Conservation (phyloP, 2,888 invertebrate species). For the Agrilus biguttatus region DNA sequence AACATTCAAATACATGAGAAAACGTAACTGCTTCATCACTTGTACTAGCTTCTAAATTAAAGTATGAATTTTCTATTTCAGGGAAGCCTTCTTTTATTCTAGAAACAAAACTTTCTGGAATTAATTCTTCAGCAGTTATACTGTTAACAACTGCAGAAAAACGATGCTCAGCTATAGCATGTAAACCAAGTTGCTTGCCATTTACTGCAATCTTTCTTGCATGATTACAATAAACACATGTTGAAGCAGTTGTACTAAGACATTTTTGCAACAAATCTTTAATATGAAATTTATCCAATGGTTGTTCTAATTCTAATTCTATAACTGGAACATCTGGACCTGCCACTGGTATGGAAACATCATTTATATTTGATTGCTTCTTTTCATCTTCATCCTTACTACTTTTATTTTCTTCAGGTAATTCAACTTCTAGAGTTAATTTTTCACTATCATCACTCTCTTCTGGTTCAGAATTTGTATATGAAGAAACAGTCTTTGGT, state of each 20-base stretch:
- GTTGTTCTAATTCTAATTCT: constrained; percentile 58
- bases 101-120: constrained; percentile 54
- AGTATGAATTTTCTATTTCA: constrained; percentile 47
- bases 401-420: constrained; percentile 25
- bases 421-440: constrained; percentile 40
- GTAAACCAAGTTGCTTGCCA: constrained; percentile 64
- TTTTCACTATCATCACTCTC: constrained; percentile 45
- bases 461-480: constrained; percentile 20
- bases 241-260: constrained; percentile 49
- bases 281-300: constrained; percentile 59
- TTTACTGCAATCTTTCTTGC: constrained; percentile 74
- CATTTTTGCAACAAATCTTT: constrained; percentile 60
- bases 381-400: constrained; percentile 18
- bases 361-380: constrained; percentile 19
- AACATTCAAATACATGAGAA: constrained; percentile 68
- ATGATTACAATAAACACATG: constrained; percentile 76
- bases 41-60: constrained; percentile 58
- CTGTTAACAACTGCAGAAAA: constrained; percentile 67
- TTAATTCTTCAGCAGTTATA: constrained; percentile 58
- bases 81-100: constrained; percentile 48
- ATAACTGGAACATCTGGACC: constrained; percentile 49
- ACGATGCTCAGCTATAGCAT: constrained; percentile 65
- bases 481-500: constrained; percentile 20
- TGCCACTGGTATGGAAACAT: constrained; percentile 31
- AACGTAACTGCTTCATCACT: constrained; percentile 42